These are phyloP conservation scores for Fopius arisanus DNA, from an alignment of 1,140 invertebrate species.

Conservation along the genomic window DNA sequence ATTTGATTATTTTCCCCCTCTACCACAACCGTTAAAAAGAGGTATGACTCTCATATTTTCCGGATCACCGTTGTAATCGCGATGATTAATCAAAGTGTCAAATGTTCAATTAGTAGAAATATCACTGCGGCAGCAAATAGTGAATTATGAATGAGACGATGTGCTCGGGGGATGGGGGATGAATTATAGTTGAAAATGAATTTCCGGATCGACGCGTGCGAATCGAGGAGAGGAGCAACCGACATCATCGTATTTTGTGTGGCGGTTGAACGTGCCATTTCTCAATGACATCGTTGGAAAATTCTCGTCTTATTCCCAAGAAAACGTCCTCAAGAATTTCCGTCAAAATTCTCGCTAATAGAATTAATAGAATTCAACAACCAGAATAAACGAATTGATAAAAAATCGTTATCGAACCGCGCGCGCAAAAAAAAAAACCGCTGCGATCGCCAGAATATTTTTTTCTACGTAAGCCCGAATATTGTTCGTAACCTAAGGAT, in stretches of 20 bases:
- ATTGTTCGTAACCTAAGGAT: constrained; percentile 25
- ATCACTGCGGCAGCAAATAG: constrained; percentile 4
- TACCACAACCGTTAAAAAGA: not conserved
- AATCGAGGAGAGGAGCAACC: not conserved
- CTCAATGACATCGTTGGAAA: not conserved
- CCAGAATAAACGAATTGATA: too few species aligned
- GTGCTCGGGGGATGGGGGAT: not conserved
- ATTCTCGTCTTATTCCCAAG: too few species aligned
- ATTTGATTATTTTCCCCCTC: not conserved
- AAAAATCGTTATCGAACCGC: too few species aligned
- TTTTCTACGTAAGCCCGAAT: not conserved
- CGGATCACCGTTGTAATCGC: constrained; percentile 12
- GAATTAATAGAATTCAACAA: too few species aligned
- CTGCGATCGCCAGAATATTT: too few species aligned
- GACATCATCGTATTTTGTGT: not conserved
- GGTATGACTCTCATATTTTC: not conserved
- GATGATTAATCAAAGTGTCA: constrained; percentile 24
- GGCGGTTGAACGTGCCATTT: not conserved
- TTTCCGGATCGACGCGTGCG: constrained; percentile 20
- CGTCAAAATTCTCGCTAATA: too few species aligned
- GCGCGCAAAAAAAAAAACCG: too few species aligned
- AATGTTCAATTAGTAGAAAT: constrained; percentile 24
- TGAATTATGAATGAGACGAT: constrained; percentile 18
- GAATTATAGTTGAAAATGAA: constrained; percentile 25
- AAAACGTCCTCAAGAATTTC: too few species aligned